Base-by-base conservation (phyloP, 2,797 vertebrate species). In the Rousettus madagascariensis region DNA sequence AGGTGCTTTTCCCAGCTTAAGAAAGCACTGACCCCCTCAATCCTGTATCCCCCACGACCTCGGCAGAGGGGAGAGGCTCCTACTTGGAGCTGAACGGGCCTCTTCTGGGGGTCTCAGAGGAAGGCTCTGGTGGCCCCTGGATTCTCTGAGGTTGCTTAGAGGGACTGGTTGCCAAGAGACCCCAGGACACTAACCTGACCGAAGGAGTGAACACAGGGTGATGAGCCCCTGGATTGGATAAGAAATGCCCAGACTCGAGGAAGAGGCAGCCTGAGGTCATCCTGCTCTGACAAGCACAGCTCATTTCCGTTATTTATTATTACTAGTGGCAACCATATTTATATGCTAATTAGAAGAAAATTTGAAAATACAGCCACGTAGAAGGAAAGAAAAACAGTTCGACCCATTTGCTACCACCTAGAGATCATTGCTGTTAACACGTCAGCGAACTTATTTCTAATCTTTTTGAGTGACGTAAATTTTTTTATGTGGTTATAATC, bases 1-100 rank as follows among this genome's bases (percentile, higher is more conserved):
- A 61, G 68, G 30, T 59, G 94, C 95, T 86, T 96, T 96, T 97
- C 91, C 93, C 97, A 96, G 96, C 97, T 8, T 90, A 96, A 95
- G 96, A 95, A 96, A 46, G 84, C 6, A 0, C 95, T 79, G 61
- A 38, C 28, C 91, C 46, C 17, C 68, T 97, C 0, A 0, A 65
- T 75, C 61, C 94, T 22, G 75, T 74, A 92, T 57, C 91, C 83
- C 85, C 46, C 24, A 38, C 92, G 85, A 95, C 74, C 41, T 94
- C 69, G 12, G 84, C 55, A 75, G 86, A 92, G 94, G 91, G 3
- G 53, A 53, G 65, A 53, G 36, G 20, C 30, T 49, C 26, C n/a
- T 22, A 2, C 3, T 3, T 3, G 38, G 66, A 7, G 24, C 8
- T 30, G 1, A 46, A 24, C 0, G 20, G 41, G 12, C 38, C 49